A percentile compares a stretch with the other conserved stretches of the same genome.
These are phyloP conservation scores for Portunus trituberculatus DNA, from an alignment of 1,140 invertebrate genomes.

Conservation along the genomic window DNA sequence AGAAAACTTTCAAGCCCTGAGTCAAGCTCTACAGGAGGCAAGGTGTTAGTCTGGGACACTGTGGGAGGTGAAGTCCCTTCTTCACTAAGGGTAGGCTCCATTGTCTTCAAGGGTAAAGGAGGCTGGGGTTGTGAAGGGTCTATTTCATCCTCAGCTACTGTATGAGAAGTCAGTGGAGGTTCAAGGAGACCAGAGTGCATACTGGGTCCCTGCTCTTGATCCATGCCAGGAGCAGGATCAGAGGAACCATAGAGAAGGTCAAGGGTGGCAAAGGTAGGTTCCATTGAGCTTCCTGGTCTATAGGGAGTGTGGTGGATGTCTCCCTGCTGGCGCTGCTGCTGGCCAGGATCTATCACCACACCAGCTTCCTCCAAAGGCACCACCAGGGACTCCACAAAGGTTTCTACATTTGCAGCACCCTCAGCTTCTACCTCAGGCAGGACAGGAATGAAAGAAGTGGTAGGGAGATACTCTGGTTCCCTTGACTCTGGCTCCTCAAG, in stretches of 20 bases:
- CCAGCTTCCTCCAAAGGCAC: constrained; percentile 72
- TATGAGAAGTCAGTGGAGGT: no score
- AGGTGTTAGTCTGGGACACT: neutral
- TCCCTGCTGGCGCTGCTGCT: constrained; percentile 34
- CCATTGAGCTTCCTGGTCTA: neutral
- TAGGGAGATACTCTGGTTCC: constrained; percentile 32
- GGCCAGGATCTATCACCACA: constrained; percentile 50
- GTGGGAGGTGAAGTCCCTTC: neutral
- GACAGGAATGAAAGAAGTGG: constrained; percentile 46
- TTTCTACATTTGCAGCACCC: constrained; percentile 36
- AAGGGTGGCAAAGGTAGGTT: constrained; percentile 59
- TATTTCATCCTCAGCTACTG: constrained; percentile 6
- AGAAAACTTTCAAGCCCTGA: neutral
- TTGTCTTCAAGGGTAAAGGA: neutral
- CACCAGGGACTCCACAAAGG: constrained; percentile 72
- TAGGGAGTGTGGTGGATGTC: neutral
- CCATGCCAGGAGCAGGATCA: neutral
- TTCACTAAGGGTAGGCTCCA: neutral
- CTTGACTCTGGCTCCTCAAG: constrained; percentile 39
- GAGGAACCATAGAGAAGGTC: constrained; percentile 26
- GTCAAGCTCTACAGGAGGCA: neutral
- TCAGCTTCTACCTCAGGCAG: constrained; percentile 37
- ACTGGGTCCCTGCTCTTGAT: neutral
- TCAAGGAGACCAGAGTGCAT: neutral
- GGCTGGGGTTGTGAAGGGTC: neutral